phyloP scores from a whole-genome alignment of 2,113 vertebrate species.

The Isurus oxyrinchus region DNA sequence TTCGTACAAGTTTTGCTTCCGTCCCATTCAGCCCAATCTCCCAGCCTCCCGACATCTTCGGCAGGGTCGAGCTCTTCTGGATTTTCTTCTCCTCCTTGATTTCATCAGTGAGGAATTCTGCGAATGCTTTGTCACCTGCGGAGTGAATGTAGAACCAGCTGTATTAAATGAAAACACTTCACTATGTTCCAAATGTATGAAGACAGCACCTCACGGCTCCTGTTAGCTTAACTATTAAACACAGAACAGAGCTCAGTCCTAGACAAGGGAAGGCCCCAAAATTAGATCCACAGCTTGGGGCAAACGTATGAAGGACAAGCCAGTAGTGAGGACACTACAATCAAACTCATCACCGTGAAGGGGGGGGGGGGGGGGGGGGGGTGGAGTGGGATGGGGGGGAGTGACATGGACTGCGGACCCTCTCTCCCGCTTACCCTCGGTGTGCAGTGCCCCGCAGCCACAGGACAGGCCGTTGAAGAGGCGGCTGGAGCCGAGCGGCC shows the following conservation, averaged over 20 bases:
- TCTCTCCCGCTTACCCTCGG: constrained; percentile 64
- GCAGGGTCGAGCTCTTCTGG: constrained; percentile 77
- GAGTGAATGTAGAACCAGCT: neutral
- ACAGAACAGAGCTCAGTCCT: neutral
- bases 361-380: too few species aligned
- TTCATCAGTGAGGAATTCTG: constrained; percentile 78
- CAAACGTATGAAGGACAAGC: neutral
- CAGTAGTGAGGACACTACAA: neutral
- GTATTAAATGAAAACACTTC: neutral
- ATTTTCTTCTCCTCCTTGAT: constrained; percentile 90
- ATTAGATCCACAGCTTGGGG: neutral
- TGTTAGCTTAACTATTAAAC: neutral
- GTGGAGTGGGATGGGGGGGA: neutral
- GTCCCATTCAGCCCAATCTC: constrained; percentile 80
- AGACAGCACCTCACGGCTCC: neutral
- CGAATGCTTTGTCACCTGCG: constrained; percentile 87
- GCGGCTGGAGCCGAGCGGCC: constrained; percentile 52
- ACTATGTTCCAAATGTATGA: neutral
- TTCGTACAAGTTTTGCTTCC: constrained; percentile 71
- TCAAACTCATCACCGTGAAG: neutral
- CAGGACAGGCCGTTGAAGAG: constrained; percentile 60
- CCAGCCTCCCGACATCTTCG: constrained; percentile 88
- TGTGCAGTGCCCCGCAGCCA: constrained; percentile 77
- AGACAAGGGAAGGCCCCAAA: neutral
- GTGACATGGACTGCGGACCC: neutral